Evolutionary conservation across 2,888 invertebrate genomes (phyloP), one percentile per base, ranked within the genome.

Genomic region (Amphipyra berbera): DNA sequence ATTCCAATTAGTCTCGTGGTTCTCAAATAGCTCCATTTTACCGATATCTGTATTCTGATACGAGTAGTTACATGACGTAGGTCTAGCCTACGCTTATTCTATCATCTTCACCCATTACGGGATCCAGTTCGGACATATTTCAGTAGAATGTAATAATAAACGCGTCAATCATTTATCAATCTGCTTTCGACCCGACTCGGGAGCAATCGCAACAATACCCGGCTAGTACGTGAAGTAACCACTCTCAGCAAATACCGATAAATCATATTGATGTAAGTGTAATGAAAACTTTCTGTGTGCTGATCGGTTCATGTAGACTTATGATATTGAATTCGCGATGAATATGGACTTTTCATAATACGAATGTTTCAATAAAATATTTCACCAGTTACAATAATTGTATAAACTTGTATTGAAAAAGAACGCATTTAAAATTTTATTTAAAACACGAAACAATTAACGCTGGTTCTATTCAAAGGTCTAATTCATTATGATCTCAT

Each of bases 181-280:
- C 30, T 42, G 42, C 57, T 48, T 54, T 56, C 50, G 61, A 47
- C 30, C 54, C 9, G 46, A 35, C 52, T 61, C 46, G 12, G 30
- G 30, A 56, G 57, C 44, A 33, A 48, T 30, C 40, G 37, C 37
- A 45, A 61, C 49, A 68, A 64, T 57, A 46, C 8, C 40, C 40
- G 30, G 46, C 8, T 30, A 61, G 49, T 55, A 15, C 45, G 44
- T 33, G 55, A 61, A 53, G 62, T 62, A 68, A 72, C 58, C 42
- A 62, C 45, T 60, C 46, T n/a, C 21, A n/a, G 41, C 40, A 57
- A 69, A 53, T 42, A 52, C 9, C 46, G 45, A 62, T 73, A 67
- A 62, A 77, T 70, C 64, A 73, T 45, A 14, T 50, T 61, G 44
- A 64, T 50, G 41, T 49, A 50, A 59, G 40, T 58, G 46, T 68